Base-by-base conservation (phyloP, 1,140 invertebrate genomes). In the Drosophila kanapiae region DNA sequence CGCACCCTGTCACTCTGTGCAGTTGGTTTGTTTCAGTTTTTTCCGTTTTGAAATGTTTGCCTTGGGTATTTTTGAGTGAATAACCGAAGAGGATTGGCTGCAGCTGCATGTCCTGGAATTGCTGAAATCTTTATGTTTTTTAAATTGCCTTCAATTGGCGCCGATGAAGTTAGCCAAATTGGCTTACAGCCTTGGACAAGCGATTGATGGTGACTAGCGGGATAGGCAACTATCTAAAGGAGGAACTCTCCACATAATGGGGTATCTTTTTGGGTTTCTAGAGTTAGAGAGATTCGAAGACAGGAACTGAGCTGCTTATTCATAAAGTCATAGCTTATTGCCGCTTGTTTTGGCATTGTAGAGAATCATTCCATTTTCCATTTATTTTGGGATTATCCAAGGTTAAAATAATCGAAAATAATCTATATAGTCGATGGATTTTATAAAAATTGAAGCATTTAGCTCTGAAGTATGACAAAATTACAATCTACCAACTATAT, bases 41-140 rank as follows among this genome's bases (percentile, higher is more conserved):
- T 31, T 11, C 10, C 53, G 5, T 31, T 56, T 16, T 11, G n/a
- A 63, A 48, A 56, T 64, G 70, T 75, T 75, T 64, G 59, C 48
- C 49, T 75, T 63, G 58, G 35, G 72, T 48, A 75, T 75, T 75
- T 75, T 54, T 58, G 54, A 72, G 69, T 49, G 67, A 72, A 42
- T 72, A 42, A 42, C 51, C 18, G 38, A 62, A 47, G 7, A 33
- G 54, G 35, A 31, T 59, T 38, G 57, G 74, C 61, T 76, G 71
- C 74, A 76, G 60, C 53, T 76, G 71, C 75, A 77, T 14, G 37
- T 51, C 9, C 29, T 33, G 31, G 27, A 51, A 51, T 16, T 29
- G n/a, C 53, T 65, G 68, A 65, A 78, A 78, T 61, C 57, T 56
- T 72, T 78, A 64, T 79, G 45, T 47, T 45, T 63, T 71, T 78